Evolutionary conservation across 2,797 vertebrate genomes (phyloP).

Genomic region (Coilia nasus): DNA sequence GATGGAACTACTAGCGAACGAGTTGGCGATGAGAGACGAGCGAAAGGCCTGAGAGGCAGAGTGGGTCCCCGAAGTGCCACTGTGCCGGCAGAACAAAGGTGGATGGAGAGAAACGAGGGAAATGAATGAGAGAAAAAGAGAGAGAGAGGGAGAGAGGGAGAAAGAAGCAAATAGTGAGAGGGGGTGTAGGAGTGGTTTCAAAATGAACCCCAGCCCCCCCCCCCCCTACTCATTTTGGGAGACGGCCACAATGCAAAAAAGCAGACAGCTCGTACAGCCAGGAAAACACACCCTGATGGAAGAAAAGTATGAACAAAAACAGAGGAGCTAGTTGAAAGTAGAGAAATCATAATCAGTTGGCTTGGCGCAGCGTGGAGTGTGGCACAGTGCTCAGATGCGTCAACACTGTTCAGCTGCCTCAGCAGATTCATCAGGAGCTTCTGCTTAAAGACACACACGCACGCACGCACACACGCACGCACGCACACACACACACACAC

Average conservation of each 20-base stretch:
- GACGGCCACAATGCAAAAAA: neutral
- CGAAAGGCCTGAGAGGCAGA: neutral
- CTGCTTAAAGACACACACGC: neutral
- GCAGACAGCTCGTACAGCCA: neutral
- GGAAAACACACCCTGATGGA: neutral
- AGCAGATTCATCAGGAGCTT: neutral
- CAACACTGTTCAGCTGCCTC: neutral
- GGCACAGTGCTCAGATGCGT: neutral
- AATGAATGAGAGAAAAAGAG: neutral
- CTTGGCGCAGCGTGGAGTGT: neutral
- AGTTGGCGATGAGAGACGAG: neutral
- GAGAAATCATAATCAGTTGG: conserved; percentile 17
- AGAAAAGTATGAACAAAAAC: neutral
- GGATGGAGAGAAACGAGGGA: neutral
- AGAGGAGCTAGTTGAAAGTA: neutral
- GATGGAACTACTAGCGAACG: neutral
- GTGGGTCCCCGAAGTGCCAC: neutral
- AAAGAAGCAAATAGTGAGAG: neutral
- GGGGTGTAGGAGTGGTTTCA: neutral
- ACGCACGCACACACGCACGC: neutral
- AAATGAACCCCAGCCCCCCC: neutral
- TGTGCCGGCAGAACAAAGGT: neutral
- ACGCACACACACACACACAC: conserved; percentile 1
- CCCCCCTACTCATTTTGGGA: neutral
- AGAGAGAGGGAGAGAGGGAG: neutral